A percentile compares a stretch with the other conserved stretches of the same genome.
Evolutionary conservation across 2,888 invertebrate species (phyloP).

Genomic region (Autographa pulchrina): DNA sequence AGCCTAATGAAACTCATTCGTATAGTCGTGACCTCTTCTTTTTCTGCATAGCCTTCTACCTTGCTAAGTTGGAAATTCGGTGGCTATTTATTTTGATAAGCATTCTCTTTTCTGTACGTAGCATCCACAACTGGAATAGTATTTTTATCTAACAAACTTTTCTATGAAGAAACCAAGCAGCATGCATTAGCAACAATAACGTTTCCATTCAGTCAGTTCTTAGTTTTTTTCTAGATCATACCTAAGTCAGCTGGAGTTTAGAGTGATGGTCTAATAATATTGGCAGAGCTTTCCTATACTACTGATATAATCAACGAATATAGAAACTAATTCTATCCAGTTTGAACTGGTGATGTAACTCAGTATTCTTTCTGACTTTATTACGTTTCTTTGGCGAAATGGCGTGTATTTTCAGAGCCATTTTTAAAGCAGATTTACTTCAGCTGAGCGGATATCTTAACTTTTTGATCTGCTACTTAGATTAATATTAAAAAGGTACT

Average conservation of each 20-base stretch:
- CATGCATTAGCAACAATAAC: too few species aligned
- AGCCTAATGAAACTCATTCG: too few species aligned
- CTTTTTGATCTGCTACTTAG: too few species aligned
- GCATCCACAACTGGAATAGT: not conserved
- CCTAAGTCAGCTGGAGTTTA: conserved; percentile 65
- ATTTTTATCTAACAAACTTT: too few species aligned
- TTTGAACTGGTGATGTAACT: conserved; percentile 60
- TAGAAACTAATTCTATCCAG: conserved; percentile 69
- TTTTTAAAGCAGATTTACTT: conserved; percentile 9
- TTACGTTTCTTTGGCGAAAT: conserved; percentile 44
- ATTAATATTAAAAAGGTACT: too few species aligned
- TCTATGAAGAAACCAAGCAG: too few species aligned
- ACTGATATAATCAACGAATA: conserved; percentile 75
- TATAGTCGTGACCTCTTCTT: too few species aligned
- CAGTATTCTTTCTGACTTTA: conserved; percentile 51
- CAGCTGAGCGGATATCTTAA: too few species aligned
- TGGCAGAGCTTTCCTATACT: conserved; percentile 62
- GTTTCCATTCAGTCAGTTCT: conserved; percentile 27
- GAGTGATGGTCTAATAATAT: conserved; percentile 69
- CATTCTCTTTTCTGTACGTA: too few species aligned
- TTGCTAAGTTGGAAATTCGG: too few species aligned
- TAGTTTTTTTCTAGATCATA: conserved; percentile 62
- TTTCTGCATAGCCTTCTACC: too few species aligned
- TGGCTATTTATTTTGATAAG: too few species aligned
- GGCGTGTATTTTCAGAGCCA: conserved; percentile 17